phyloP scores from a whole-genome alignment of 2,888 invertebrate species.

The Geophilus truncorum region DNA sequence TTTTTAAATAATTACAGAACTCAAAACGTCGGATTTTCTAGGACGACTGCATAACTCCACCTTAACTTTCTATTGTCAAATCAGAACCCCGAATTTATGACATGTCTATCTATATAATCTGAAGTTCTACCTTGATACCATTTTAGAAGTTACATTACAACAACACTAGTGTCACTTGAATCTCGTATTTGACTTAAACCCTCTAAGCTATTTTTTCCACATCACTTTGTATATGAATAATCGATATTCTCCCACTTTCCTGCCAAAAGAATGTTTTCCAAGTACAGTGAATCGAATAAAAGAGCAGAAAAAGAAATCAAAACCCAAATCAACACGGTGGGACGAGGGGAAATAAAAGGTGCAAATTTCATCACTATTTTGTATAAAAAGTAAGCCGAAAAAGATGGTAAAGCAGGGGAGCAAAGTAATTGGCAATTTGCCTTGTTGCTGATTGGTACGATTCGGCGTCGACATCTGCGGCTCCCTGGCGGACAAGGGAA shows the following conservation, averaged over 20 bases:
- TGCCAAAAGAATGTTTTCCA: not conserved
- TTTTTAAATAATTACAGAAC: no score
- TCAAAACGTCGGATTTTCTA: no score
- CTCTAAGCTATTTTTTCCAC: no score
- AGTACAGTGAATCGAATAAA: not conserved
- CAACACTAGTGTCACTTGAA: no score
- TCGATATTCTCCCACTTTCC: not conserved
- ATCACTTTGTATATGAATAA: no score
- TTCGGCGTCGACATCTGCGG: constrained; percentile 14
- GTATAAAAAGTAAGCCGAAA: not conserved
- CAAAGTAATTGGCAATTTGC: constrained; percentile 12
- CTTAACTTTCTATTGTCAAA: no score
- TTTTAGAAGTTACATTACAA: no score
- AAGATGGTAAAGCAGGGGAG: not conserved
- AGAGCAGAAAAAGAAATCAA: not conserved
- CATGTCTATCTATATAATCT: no score
- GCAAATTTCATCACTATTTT: not conserved
- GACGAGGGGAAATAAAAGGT: not conserved
- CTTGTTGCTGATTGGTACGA: constrained; percentile 15
- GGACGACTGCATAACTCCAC: no score
- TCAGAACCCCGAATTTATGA: no score
- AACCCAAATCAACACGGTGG: not conserved
- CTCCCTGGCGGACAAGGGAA: not conserved
- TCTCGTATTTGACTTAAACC: no score
- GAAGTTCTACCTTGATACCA: no score